Percentiles rank a stretch among this genome's conserved stretches.
phyloP scores from a whole-genome alignment of 2,888 invertebrate genomes.

The Copidosoma aretas region DNA sequence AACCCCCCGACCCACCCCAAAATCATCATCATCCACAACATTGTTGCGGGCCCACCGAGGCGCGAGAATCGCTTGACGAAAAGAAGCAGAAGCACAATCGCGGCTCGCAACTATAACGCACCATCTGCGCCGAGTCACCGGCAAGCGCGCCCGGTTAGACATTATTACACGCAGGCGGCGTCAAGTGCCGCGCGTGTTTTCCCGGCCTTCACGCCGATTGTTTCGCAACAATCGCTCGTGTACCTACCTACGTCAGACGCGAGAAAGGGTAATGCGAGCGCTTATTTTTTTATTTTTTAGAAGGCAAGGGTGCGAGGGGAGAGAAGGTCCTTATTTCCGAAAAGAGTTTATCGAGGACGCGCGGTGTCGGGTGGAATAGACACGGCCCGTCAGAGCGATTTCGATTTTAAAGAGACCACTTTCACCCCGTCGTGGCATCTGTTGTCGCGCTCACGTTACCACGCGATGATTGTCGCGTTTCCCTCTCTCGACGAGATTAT shows the following conservation, averaged over 20 bases:
- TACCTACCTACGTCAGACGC: conserved; percentile 1
- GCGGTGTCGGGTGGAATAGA: conserved; percentile 8
- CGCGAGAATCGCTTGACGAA: not conserved
- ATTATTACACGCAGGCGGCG: conserved; percentile 13
- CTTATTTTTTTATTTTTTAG: not conserved
- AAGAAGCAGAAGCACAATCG: not conserved
- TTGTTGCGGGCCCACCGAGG: conserved; percentile 2
- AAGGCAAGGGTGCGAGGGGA: not conserved
- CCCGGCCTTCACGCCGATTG: conserved; percentile 29
- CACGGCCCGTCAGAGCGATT: conserved; percentile 56
- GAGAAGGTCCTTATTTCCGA: conserved; percentile 27
- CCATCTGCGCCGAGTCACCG: conserved; percentile 35
- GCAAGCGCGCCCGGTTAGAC: conserved; percentile 11
- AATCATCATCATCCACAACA: not conserved
- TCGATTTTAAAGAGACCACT: conserved; percentile 53
- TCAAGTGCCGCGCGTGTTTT: not conserved
- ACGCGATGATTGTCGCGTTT: conserved; percentile 46
- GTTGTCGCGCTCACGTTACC: conserved; percentile 60
- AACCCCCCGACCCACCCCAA: no score
- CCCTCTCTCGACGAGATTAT: conserved; percentile 40
- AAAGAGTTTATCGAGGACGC: conserved; percentile 7
- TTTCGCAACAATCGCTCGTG: conserved; percentile 27
- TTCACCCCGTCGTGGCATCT: conserved; percentile 56
- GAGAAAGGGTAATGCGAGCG: conserved; percentile 15
- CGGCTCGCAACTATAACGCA: not conserved